Base-by-base conservation (phyloP, 2,797 vertebrate genomes). In the Manis pentadactyla region DNA sequence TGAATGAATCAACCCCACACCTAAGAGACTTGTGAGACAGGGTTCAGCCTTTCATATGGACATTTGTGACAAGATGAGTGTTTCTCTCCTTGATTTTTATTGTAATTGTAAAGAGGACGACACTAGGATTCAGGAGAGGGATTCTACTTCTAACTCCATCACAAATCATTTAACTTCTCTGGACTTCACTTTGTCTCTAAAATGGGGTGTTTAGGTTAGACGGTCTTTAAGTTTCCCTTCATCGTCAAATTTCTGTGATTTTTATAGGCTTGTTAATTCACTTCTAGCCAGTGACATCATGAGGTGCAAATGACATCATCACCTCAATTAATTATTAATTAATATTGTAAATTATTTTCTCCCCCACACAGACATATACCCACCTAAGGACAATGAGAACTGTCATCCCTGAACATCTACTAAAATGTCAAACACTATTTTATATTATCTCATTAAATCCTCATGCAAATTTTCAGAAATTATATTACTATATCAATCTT, bases 271-370 rank as follows among this genome's bases (percentile, higher is more conserved):
- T 87, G 19, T 37, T 66, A 46, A 83, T 68, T 89, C 17, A 27
- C 11, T 66, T 68, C 31, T 82, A 86, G 23, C 19, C 77, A 57
- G 87, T 21, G 10, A 51, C 39, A 78, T 21, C 7, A 83, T 92
- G 21, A 87, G 34, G 6, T 79, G 15, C n/a, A 87, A 85, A 49
- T 9, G 9, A 42, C 7, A 13, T 46, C 4, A 37, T 49, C 25
- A 59, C 4, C 68, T 86, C 73, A 75, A 61, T 1, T 78, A 39
- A 27, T 46, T 14, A 71, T 7, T 2, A 73, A 71, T 7, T 2
- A 73, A 46, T 94, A 90, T 93, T 90, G 15, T 79, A 84, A 92
- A 84, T 5, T 75, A 37, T 84, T 75, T 49, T 55, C 6, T 74
- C 71, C 75, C 39, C 6, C 49, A 34, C 9, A 69, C 8, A 87